These are phyloP conservation scores for Aphis gossypii DNA, from an alignment of 1,140 invertebrate genomes.

Conservation along the genomic window DNA sequence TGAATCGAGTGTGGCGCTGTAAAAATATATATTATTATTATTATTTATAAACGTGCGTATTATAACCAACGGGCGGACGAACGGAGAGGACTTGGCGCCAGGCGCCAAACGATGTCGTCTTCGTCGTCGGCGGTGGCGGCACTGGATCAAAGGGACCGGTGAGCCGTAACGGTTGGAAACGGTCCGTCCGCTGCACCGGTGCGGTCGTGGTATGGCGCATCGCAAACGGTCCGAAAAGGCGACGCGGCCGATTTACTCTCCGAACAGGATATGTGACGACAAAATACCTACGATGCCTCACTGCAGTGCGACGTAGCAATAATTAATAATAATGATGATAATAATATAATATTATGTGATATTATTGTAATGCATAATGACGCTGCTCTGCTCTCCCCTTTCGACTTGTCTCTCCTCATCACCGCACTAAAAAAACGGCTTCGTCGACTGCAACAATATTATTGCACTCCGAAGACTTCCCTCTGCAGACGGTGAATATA, in stretches of 20 bases:
- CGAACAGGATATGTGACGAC: conserved; percentile 9
- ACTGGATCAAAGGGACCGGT: conserved; percentile 40
- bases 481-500: neutral
- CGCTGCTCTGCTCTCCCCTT: neutral
- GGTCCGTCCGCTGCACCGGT: conserved; percentile 1
- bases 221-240: conserved; percentile 43
- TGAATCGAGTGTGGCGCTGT: neutral
- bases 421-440: neutral
- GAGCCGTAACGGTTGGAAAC: conserved; percentile 51
- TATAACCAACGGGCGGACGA: neutral
- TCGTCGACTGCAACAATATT: neutral
- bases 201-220: too few relatives aligned
- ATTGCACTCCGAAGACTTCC: neutral
- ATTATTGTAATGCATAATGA: neutral
- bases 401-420: neutral
- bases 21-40: conserved; percentile 1
- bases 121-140: conserved; percentile 3
- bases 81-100: conserved; percentile 38
- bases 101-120: conserved; percentile 20
- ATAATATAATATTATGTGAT: neutral
- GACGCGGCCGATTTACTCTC: conserved; percentile 47
- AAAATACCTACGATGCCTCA: neutral
- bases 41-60: neutral
- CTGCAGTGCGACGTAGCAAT: neutral
- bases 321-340: neutral